Conservation (phyloP, 2,888 invertebrate species). For the Heliconius hortense region DNA sequence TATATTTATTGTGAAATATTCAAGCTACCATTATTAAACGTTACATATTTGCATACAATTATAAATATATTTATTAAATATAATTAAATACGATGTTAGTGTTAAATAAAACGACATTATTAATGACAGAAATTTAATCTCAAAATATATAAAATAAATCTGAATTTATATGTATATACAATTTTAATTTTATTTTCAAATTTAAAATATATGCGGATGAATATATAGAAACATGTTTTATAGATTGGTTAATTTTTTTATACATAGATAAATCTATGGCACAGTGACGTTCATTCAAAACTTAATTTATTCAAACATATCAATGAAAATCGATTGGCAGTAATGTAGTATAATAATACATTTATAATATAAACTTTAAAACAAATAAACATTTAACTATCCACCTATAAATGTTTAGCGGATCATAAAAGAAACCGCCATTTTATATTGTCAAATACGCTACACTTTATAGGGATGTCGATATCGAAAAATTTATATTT, state of each 20-base stretch:
- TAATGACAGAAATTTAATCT: constrained; percentile 70
- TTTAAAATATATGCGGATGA: constrained; percentile 37
- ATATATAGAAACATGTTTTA: constrained; percentile 31
- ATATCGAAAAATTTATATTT: constrained; percentile 1
- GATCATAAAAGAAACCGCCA: not conserved
- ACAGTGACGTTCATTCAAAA: constrained; percentile 53
- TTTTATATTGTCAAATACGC: not conserved
- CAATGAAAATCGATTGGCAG: constrained; percentile 57
- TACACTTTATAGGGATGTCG: not conserved
- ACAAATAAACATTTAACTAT: constrained; percentile 28
- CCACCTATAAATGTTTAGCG: not conserved
- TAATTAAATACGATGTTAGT: not conserved
- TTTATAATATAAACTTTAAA: constrained; percentile 27
- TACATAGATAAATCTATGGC: constrained; percentile 59
- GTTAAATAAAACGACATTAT: constrained; percentile 52
- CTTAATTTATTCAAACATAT: constrained; percentile 32
- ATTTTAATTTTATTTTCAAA: constrained; percentile 51
- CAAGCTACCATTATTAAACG: not conserved
- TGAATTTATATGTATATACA: constrained; percentile 58
- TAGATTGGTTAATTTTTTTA: constrained; percentile 29
- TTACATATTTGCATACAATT: too few species aligned
- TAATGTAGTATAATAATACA: constrained; percentile 46
- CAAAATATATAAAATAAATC: constrained; percentile 74
- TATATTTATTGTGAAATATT: constrained; percentile 1
- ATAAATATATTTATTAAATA: not conserved